Evolutionary conservation across 2,113 vertebrate genomes (phyloP).

Genomic region (Sclerurus mexicanus): DNA sequence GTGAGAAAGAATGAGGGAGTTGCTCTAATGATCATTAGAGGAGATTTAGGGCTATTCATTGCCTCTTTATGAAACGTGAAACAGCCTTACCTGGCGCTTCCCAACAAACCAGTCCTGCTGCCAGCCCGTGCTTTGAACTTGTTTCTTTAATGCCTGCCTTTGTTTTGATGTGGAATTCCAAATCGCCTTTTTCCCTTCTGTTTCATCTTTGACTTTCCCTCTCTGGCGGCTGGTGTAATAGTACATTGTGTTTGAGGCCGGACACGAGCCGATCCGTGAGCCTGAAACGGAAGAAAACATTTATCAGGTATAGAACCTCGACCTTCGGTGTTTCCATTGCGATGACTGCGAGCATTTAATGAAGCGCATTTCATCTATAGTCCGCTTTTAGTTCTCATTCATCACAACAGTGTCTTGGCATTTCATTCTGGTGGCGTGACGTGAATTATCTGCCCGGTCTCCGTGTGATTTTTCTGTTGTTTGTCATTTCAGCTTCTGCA

Average conservation of each 20-base stretch:
- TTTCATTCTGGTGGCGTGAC: conserved; percentile 23
- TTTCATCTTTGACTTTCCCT: conserved; percentile 76
- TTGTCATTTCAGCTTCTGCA: background rate
- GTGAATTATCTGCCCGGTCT: background rate
- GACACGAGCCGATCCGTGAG: conserved; percentile 99
- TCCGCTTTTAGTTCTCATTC: conserved; percentile 40
- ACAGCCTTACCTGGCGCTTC: background rate
- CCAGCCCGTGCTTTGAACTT: conserved; percentile 63
- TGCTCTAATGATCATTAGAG: background rate
- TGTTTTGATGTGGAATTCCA: conserved; percentile 75
- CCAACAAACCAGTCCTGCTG: background rate
- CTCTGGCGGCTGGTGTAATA: conserved; percentile 87
- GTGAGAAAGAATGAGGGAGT: conserved; percentile 11
- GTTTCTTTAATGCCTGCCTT: conserved; percentile 68
- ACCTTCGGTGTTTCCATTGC: conserved; percentile 17
- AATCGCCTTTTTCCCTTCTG: conserved; percentile 76
- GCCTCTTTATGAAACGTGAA: conserved; percentile 1
- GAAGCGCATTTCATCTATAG: conserved; percentile 12
- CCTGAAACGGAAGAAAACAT: conserved; percentile 98
- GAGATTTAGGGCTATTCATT: conserved; percentile 2
- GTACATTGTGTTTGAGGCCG: conserved; percentile 99
- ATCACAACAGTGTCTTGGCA: conserved; percentile 8
- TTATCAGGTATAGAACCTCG: conserved; percentile 93
- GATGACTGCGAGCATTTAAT: background rate
- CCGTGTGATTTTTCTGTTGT: conserved; percentile 14